These are phyloP conservation scores for Clarias macrocephalus DNA, from an alignment of 2,113 vertebrate species.

Conservation along the genomic window DNA sequence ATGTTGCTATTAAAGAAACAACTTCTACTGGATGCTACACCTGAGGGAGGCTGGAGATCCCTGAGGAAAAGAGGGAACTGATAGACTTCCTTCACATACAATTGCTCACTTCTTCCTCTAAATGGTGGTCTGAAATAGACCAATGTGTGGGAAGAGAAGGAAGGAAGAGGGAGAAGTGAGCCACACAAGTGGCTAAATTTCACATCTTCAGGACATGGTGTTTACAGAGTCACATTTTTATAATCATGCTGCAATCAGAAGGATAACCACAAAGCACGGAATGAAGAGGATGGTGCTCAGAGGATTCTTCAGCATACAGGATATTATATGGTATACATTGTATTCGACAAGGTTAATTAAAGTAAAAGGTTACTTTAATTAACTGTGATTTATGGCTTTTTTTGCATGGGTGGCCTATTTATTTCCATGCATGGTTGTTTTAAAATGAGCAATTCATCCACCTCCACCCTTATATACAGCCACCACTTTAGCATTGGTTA, in stretches of 20 bases:
- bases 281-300: conserved; percentile 8
- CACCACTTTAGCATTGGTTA: conserved; percentile 62
- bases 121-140: conserved; percentile 70
- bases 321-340: not conserved
- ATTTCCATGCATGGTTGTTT: conserved; percentile 18
- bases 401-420: conserved; percentile 17
- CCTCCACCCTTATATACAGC: conserved; percentile 61
- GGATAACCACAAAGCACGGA: not conserved
- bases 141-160: conserved; percentile 56
- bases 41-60: conserved; percentile 42
- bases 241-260: not conserved
- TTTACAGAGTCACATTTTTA: not conserved
- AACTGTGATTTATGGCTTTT: conserved; percentile 33
- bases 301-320: not conserved
- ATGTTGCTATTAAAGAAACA: conserved; percentile 18
- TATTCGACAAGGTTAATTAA: not conserved
- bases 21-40: conserved; percentile 26
- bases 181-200: conserved; percentile 39
- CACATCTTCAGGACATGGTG: conserved; percentile 28
- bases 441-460: conserved; percentile 52
- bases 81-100: conserved; percentile 66
- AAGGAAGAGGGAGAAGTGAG: conserved; percentile 67
- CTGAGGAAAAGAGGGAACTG: conserved; percentile 67
- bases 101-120: conserved; percentile 61
- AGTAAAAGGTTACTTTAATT: conserved; percentile 7